These are phyloP conservation scores for Sesamia inferens DNA, from an alignment of 2,888 invertebrate genomes.

Conservation along the genomic window DNA sequence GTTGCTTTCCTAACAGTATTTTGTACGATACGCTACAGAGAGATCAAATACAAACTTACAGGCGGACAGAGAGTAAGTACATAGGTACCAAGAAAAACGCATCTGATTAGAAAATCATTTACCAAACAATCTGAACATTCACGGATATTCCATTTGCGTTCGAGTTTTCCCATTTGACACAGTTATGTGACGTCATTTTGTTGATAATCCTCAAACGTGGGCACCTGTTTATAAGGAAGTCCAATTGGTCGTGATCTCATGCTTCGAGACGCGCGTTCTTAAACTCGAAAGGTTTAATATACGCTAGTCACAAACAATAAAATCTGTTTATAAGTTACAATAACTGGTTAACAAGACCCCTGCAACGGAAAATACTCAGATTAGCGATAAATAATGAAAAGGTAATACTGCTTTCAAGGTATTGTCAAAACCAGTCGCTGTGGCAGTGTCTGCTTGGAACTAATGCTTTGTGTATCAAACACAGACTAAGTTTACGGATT, in stretches of 20 bases:
- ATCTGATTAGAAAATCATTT: not conserved
- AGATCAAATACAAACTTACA: slow-evolving; percentile 8
- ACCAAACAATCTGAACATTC: not conserved
- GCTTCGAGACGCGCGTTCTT: slow-evolving; percentile 25
- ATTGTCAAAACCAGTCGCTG: slow-evolving; percentile 55
- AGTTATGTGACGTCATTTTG: slow-evolving; percentile 2
- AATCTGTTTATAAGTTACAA: not conserved
- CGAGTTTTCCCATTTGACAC: slow-evolving; percentile 3
- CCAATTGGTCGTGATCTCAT: slow-evolving; percentile 51
- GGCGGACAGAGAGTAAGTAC: not conserved
- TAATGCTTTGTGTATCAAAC: slow-evolving; percentile 36
- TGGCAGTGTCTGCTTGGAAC: slow-evolving; percentile 20
- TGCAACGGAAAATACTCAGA: slow-evolving; percentile 33
- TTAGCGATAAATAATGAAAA: slow-evolving; percentile 28
- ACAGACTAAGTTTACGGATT: slow-evolving; percentile 21
- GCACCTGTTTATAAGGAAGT: slow-evolving; percentile 44
- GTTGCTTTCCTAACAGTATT: slow-evolving; percentile 15
- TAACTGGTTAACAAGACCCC: not conserved
- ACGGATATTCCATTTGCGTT: not conserved
- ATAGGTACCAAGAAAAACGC: not conserved
- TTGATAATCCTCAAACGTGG: slow-evolving; percentile 28
- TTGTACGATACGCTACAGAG: slow-evolving; percentile 8
- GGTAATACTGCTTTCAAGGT: slow-evolving; percentile 31
- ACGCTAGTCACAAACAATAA: not conserved
- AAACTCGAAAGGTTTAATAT: slow-evolving; percentile 21